Conservation (phyloP, 1,140 invertebrate genomes). For the Lasioglossum albipes region DNA sequence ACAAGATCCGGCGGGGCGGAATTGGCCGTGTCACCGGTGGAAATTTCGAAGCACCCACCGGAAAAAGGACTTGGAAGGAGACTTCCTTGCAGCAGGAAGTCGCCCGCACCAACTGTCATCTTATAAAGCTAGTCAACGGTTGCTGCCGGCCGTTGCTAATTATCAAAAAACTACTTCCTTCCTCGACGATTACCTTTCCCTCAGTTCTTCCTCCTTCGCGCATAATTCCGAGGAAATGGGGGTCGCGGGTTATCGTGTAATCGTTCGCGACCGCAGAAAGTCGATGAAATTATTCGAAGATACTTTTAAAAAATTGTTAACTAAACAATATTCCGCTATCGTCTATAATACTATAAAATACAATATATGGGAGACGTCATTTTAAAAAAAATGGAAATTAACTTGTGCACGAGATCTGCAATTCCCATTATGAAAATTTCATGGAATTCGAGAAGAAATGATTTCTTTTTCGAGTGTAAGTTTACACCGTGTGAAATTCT, state of each 20-base stretch:
- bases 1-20: conserved; percentile 24
- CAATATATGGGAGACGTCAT: no score
- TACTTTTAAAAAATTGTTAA: no score
- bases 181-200: conserved; percentile 18
- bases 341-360: no score
- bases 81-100: conserved; percentile 50
- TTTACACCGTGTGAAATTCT: conserved; percentile 27
- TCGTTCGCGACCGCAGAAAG: no score
- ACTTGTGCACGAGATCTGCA: no score
- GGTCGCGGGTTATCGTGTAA: background rate
- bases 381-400: no score
- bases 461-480: background rate
- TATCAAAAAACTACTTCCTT: conserved; percentile 49
- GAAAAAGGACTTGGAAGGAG: conserved; percentile 50
- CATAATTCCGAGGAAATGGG: background rate
- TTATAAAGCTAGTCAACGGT: conserved; percentile 47
- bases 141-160: conserved; percentile 50
- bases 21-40: conserved; percentile 19
- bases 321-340: no score
- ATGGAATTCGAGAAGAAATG: background rate
- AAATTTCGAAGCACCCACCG: conserved; percentile 50
- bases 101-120: conserved; percentile 30
- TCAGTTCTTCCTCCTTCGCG: conserved; percentile 8
- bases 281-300: no score
- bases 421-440: background rate